These are phyloP conservation scores for Ommatoiulus sabulosus DNA, from an alignment of 2,888 invertebrate species.

Conservation along the genomic window DNA sequence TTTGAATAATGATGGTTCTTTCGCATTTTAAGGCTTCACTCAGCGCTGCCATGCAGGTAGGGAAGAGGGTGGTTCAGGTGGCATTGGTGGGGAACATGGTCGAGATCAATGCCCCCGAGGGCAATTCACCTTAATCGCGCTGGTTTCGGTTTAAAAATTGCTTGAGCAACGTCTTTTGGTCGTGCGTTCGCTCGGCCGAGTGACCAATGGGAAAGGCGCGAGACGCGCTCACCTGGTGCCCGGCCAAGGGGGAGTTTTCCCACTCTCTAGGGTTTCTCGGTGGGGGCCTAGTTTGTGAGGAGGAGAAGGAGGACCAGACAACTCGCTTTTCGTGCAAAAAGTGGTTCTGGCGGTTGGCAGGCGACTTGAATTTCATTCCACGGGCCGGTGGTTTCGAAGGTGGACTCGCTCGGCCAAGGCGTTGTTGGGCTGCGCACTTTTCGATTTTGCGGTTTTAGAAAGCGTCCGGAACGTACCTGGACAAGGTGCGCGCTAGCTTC, in stretches of 20 bases:
- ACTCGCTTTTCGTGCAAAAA: constrained; percentile 12
- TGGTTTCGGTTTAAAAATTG: constrained; percentile 14
- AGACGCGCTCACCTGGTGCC: constrained; percentile 17
- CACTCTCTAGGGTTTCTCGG: constrained; percentile 5
- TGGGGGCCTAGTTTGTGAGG: constrained; percentile 37
- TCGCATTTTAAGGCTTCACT: constrained; percentile 22
- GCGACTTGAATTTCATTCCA: constrained; percentile 47
- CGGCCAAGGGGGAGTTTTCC: constrained; percentile 37
- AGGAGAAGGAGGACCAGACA: constrained; percentile 41
- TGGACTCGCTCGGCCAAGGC: constrained; percentile 29
- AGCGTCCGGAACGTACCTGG: neutral
- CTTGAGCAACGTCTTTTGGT: constrained; percentile 26
- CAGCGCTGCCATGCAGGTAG: constrained; percentile 30
- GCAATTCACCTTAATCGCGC: constrained; percentile 44
- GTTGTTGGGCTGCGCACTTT: neutral
- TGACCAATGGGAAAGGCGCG: constrained; percentile 31
- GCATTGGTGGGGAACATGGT: neutral
- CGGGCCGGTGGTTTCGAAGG: constrained; percentile 7
- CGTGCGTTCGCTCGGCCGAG: constrained; percentile 23
- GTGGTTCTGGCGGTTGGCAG: constrained; percentile 18
- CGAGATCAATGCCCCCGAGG: constrained; percentile 47
- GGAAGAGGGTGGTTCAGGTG: constrained; percentile 34
- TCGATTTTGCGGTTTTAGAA: neutral
- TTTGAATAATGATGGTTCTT: constrained; percentile 48
- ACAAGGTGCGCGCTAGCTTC: neutral